phyloP scores from a whole-genome alignment of 2,113 vertebrate genomes.

The Emydocephalus ijimae region DNA sequence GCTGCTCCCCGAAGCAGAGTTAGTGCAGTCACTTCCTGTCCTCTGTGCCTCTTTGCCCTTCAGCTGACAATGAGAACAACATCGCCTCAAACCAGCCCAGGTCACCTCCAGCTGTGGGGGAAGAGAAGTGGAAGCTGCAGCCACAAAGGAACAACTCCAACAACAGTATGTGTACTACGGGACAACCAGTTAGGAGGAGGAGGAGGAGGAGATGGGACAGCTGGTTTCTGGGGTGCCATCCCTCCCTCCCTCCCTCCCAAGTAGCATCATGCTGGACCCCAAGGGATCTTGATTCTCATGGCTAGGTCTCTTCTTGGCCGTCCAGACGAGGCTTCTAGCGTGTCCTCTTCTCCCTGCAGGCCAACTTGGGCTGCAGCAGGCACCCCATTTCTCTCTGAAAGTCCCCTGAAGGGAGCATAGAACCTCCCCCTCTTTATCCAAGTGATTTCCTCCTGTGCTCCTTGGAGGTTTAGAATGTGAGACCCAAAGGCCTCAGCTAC shows the following conservation, averaged over 20 bases:
- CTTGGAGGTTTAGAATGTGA: background rate
- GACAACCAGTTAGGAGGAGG: no score
- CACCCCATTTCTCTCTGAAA: background rate
- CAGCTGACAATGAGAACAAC: slow-evolving; percentile 96
- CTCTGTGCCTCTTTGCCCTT: slow-evolving; percentile 29
- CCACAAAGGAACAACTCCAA: slow-evolving; percentile 86
- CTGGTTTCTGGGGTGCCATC: background rate
- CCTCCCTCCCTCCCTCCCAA: background rate
- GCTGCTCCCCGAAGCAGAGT: background rate
- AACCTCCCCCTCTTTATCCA: background rate
- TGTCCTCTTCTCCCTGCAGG: background rate
- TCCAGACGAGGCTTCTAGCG: background rate
- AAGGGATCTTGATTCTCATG: background rate
- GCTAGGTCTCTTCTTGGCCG: background rate
- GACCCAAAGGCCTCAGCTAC: background rate
- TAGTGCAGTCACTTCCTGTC: background rate
- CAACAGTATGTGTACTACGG: slow-evolving; percentile 80
- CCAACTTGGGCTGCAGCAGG: background rate
- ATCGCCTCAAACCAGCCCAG: slow-evolving; percentile 86
- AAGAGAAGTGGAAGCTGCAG: slow-evolving; percentile 88
- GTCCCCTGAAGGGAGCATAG: background rate
- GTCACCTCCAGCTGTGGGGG: slow-evolving; percentile 73
- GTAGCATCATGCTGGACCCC: background rate
- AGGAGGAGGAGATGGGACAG: background rate
- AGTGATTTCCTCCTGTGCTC: background rate